These are phyloP conservation scores for Siniperca undulata DNA, from an alignment of 2,797 vertebrate genomes.

Conservation along the genomic window DNA sequence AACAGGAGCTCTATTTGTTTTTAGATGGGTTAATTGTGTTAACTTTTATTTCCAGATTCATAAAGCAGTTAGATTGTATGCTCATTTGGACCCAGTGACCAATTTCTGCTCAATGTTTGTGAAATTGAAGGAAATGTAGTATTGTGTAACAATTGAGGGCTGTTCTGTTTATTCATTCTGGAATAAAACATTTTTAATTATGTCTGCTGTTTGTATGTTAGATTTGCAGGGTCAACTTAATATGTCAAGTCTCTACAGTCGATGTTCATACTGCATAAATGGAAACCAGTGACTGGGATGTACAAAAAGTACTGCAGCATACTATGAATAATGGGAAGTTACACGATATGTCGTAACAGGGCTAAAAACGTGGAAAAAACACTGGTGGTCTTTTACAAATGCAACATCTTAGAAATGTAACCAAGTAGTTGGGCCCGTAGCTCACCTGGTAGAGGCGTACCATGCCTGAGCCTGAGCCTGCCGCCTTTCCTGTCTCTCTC, in stretches of 20 bases:
- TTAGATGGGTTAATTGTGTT: constrained; percentile 23
- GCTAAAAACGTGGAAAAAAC: background rate
- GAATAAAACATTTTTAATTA: constrained; percentile 70
- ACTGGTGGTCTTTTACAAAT: background rate
- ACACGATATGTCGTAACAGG: background rate
- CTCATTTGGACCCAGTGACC: constrained; percentile 32
- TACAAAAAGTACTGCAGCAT: background rate
- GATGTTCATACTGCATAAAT: background rate
- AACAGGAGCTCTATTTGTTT: constrained; percentile 1
- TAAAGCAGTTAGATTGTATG: constrained; percentile 4
- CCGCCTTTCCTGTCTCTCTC: no score
- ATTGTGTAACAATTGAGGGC: constrained; percentile 37
- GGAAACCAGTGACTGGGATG: background rate
- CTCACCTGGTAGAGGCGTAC: no score
- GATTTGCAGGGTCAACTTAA: constrained; percentile 14
- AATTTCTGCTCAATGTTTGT: constrained; percentile 40
- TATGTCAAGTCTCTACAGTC: background rate
- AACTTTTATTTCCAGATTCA: constrained; percentile 36
- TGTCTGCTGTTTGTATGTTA: constrained; percentile 44
- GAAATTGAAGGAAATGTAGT: constrained; percentile 46
- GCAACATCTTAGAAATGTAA: background rate
- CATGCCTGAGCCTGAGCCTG: no score
- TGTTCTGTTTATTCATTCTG: constrained; percentile 56
- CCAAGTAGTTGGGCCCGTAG: no score
- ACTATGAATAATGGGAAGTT: background rate